phyloP scores from a whole-genome alignment of 2,797 vertebrate species.

The Clarias platycephalus region DNA sequence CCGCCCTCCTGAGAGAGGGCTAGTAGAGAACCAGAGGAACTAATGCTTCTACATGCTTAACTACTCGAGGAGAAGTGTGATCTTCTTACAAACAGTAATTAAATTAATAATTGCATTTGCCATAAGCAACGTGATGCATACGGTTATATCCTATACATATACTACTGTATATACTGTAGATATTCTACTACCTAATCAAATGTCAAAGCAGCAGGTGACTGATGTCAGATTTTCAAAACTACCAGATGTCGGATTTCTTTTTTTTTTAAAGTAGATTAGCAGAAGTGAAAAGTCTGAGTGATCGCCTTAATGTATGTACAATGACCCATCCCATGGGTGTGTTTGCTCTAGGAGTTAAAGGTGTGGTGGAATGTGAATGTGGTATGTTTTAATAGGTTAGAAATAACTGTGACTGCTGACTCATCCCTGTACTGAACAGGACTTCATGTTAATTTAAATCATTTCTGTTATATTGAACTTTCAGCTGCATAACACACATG shows the following conservation, averaged over 20 bases:
- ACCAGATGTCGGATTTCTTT: no score
- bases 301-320: neutral
- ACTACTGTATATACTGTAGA: no score
- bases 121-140: neutral
- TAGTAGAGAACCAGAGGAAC: neutral
- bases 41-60: neutral
- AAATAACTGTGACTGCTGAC: no score
- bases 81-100: neutral
- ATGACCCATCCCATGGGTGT: no score
- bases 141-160: no score
- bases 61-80: neutral
- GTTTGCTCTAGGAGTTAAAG: neutral
- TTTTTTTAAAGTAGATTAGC: neutral
- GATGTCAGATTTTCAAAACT: neutral
- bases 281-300: neutral
- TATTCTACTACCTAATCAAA: neutral
- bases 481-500: no score
- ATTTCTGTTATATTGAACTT: no score
- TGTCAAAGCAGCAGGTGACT: neutral
- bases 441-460: no score
- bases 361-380: conserved; percentile 11
- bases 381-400: neutral
- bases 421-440: no score
- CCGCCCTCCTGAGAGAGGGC: neutral
- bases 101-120: neutral